phyloP scores from a whole-genome alignment of 2,888 invertebrate species.

The Drosophila barbarae region DNA sequence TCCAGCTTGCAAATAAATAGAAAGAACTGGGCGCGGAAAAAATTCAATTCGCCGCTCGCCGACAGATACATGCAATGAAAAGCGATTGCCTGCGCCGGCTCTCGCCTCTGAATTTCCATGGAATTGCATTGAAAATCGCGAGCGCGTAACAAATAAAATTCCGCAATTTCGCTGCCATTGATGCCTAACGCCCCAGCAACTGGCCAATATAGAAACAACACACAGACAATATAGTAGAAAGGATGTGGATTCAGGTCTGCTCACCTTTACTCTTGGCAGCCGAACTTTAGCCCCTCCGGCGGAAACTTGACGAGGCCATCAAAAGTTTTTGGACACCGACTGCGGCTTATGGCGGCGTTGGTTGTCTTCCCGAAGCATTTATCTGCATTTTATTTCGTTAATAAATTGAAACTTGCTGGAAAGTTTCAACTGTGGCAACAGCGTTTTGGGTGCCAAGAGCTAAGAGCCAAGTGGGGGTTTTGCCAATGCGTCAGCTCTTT shows the following conservation, averaged over 20 bases:
- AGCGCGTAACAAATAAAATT: conserved; percentile 70
- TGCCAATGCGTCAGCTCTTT: conserved; percentile 42
- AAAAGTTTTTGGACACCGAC: conserved; percentile 58
- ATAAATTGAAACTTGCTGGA: conserved; percentile 67
- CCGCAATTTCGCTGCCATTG: conserved; percentile 50
- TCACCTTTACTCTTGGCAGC: conserved; percentile 41
- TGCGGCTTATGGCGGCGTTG: conserved; percentile 61
- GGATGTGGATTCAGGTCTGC: neutral
- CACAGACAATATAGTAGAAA: conserved; percentile 5
- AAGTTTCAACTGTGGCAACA: conserved; percentile 47
- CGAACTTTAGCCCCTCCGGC: conserved; percentile 39
- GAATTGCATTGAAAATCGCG: conserved; percentile 65
- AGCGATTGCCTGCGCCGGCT: conserved; percentile 19
- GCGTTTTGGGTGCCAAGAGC: conserved; percentile 42
- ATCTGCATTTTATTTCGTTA: conserved; percentile 73
- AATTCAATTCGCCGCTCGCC: conserved; percentile 45
- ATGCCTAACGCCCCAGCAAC: conserved; percentile 41
- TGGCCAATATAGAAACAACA: conserved; percentile 24
- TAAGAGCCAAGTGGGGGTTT: conserved; percentile 29
- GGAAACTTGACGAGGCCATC: conserved; percentile 57
- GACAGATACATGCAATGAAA: conserved; percentile 35
- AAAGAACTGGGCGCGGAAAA: conserved; percentile 46
- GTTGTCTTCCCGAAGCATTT: conserved; percentile 52
- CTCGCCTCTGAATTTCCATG: conserved; percentile 19
- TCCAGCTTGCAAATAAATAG: conserved; percentile 35